These are phyloP conservation scores for Leucophenga varia DNA, from an alignment of 1,140 invertebrate species.

Conservation along the genomic window DNA sequence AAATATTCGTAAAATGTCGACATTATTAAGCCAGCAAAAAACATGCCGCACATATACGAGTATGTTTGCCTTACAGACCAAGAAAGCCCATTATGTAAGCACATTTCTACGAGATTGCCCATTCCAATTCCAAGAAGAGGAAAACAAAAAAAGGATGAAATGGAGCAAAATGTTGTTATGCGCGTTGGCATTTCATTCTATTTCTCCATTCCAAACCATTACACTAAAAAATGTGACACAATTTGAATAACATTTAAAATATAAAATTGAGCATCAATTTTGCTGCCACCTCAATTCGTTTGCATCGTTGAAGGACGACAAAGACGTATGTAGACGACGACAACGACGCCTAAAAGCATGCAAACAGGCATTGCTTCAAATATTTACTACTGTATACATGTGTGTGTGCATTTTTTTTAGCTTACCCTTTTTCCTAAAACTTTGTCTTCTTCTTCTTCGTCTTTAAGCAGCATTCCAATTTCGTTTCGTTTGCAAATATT, in stretches of 20 bases:
- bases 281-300: no score
- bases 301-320: background rate
- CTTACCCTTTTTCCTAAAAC: background rate
- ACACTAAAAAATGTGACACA: slow-evolving; percentile 52
- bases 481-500: no score
- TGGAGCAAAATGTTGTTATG: background rate
- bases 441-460: slow-evolving; percentile 10
- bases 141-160: background rate
- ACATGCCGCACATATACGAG: no score
- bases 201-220: slow-evolving; percentile 46
- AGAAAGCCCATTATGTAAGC: no score
- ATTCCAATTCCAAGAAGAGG: slow-evolving; percentile 20
- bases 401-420: slow-evolving; percentile 5
- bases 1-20: no score
- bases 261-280: slow-evolving; percentile 49
- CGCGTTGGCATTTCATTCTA: background rate
- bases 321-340: no score
- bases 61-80: no score
- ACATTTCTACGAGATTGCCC: slow-evolving; percentile 13
- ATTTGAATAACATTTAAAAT: slow-evolving; percentile 54
- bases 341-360: no score
- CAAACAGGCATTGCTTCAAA: no score
- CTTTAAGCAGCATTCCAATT: no score
- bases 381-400: slow-evolving; percentile 8
- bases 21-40: no score